phyloP scores from a whole-genome alignment of 2,888 invertebrate species.

The Melikaiella ostensackeni region DNA sequence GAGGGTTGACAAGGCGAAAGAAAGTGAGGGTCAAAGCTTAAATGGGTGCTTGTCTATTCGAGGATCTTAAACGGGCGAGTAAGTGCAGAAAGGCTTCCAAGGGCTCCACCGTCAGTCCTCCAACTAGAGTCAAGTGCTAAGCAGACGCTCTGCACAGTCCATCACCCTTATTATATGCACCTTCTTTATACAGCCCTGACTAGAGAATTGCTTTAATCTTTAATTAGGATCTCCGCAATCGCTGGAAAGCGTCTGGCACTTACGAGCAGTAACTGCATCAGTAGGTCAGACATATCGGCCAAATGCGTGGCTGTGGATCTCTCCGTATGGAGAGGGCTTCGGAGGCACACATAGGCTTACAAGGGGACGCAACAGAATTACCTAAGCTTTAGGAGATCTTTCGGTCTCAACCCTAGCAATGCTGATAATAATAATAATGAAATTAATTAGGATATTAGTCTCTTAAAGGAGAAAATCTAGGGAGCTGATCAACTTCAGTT shows the following conservation, averaged over 20 bases:
- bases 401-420: too few species aligned
- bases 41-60: constrained; percentile 11
- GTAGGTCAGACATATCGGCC: too few species aligned
- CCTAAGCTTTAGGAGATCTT: too few species aligned
- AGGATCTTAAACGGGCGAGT: not conserved
- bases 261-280: too few species aligned
- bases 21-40: not conserved
- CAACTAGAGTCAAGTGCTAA: not conserved
- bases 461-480: not conserved
- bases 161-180: not conserved
- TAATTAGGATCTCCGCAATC: not conserved
- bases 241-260: too few species aligned
- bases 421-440: too few species aligned
- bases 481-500: not conserved
- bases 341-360: too few species aligned
- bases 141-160: not conserved
- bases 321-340: too few species aligned
- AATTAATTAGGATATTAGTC: not conserved
- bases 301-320: too few species aligned
- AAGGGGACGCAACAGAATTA: too few species aligned
- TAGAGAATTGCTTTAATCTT: not conserved
- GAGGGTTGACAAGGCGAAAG: not conserved
- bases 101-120: not conserved
- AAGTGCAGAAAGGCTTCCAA: not conserved
- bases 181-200: not conserved